Evolutionary conservation across 2,113 vertebrate species (phyloP), one percentile per base, ranked within the genome.

Genomic region (Orycteropus afer): DNA sequence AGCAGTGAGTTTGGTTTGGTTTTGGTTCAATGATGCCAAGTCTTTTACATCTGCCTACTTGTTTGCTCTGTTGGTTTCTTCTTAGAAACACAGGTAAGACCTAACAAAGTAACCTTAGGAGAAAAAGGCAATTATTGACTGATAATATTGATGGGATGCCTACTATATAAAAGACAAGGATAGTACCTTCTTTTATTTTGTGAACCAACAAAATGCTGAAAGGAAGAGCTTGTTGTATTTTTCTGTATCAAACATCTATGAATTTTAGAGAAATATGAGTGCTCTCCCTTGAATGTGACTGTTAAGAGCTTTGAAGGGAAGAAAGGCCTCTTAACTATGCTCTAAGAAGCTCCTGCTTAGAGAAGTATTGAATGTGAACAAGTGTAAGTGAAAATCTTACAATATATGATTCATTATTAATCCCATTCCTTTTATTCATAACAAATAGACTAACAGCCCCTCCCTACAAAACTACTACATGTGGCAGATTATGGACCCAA

Each of bases 351-450:
- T 42, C 42, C 17, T n/a, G 53, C 23, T 49, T 76, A 18, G 78
- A 94, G 34, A 22, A 87, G 1, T 61, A 83, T 53, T 1, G 32
- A 53, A 17, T 71, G 29, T 0, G n/a, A 89, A 51, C 5, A 81
- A 77, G 76, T 93, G 2, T 40, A 94, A 95, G 47, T 87, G 49
- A 96, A 92, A 86, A 61, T 29, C 49, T 85, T 92, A 88, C 18
- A 90, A 69, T 13, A 20, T 69, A 49, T 78, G 85, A 96, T 78
- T 89, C 22, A 40, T 89, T 95, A 93, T 87, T 82, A 94, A 95
- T 83, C 67, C 13, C 42, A 93, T 20, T 82, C 82, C 61, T 97
- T 85, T 90, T 94, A 97, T 95, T 92, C 49, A 90, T 45, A 90
- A 85, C 27, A 96, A 94, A 94, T 88, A 77, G 47, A 90, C 81